These are phyloP conservation scores for Eupithecia vulgata DNA, from an alignment of 2,888 invertebrate species.

Conservation along the genomic window DNA sequence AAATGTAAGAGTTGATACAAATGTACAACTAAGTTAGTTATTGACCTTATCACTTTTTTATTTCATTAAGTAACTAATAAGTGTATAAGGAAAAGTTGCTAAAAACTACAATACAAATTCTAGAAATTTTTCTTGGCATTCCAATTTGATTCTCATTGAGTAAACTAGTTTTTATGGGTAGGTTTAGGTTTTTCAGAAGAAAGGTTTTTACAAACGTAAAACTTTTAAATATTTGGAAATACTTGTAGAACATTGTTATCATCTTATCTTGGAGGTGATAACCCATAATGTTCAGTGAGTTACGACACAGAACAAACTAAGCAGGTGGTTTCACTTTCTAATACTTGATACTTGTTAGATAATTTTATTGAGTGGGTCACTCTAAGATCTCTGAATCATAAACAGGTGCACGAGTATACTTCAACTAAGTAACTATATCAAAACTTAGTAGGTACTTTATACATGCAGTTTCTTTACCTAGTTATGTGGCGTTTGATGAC, in stretches of 20 bases:
- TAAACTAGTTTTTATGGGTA: background rate
- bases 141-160: constrained; percentile 14
- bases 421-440: background rate
- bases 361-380: constrained; percentile 13
- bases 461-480: constrained; percentile 34
- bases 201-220: constrained; percentile 5
- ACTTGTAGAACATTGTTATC: constrained; percentile 31
- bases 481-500: constrained; percentile 51
- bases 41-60: too few species aligned
- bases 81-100: background rate
- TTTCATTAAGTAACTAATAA: background rate
- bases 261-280: constrained; percentile 50
- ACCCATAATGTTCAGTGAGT: constrained; percentile 49
- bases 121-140: background rate
- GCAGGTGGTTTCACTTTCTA: constrained; percentile 51
- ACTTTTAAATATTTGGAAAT: constrained; percentile 20
- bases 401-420: background rate
- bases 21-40: background rate
- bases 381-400: background rate
- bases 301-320: constrained; percentile 53
- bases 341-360: constrained; percentile 30
- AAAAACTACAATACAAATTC: background rate
- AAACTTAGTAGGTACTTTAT: constrained; percentile 1
- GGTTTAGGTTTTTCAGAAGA: background rate
- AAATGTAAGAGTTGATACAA: constrained; percentile 8